Percentiles rank a stretch among this genome's conserved stretches.
Evolutionary conservation across 2,888 invertebrate genomes (phyloP).

Genomic region (Yponomeuta plumbellus): DNA sequence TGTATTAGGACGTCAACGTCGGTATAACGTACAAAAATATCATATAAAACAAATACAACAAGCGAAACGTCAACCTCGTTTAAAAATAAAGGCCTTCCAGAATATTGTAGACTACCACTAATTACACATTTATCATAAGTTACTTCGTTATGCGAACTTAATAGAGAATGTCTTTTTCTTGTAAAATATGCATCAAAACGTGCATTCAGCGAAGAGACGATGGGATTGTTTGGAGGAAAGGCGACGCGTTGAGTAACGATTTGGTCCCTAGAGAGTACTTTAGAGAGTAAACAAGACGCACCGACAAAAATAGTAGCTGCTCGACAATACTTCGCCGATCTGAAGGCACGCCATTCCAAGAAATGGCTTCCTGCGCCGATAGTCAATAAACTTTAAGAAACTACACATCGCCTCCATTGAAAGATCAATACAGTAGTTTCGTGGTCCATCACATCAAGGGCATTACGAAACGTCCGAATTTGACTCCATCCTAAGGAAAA

Average conservation of each 20-base stretch:
- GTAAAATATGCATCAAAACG: slow-evolving; percentile 36
- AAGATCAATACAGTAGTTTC: slow-evolving; percentile 37
- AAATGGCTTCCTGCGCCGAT: neutral
- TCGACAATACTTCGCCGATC: neutral
- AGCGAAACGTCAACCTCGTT: slow-evolving; percentile 60
- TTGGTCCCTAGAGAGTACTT: slow-evolving; percentile 14
- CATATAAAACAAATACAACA: slow-evolving; percentile 69
- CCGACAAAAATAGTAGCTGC: slow-evolving; percentile 1
- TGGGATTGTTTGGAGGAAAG: neutral
- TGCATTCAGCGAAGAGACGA: slow-evolving; percentile 18
- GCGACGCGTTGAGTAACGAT: neutral
- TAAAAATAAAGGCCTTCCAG: slow-evolving; percentile 68
- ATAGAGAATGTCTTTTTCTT: slow-evolving; percentile 57
- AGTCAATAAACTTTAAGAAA: neutral
- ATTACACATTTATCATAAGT: slow-evolving; percentile 33
- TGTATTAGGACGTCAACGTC: slow-evolving; percentile 53
- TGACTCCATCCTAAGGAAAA: slow-evolving; percentile 52
- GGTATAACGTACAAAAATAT: slow-evolving; percentile 59
- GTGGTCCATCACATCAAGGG: slow-evolving; percentile 48
- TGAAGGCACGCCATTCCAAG: neutral
- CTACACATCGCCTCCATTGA: slow-evolving; percentile 9
- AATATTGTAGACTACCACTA: slow-evolving; percentile 58
- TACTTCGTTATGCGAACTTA: slow-evolving; percentile 35
- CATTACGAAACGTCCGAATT: slow-evolving; percentile 56
- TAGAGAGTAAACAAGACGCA: neutral